Evolutionary conservation across 2,888 invertebrate species (phyloP), one percentile per base, ranked within the genome.

Genomic region (Sabellastarte sp.): DNA sequence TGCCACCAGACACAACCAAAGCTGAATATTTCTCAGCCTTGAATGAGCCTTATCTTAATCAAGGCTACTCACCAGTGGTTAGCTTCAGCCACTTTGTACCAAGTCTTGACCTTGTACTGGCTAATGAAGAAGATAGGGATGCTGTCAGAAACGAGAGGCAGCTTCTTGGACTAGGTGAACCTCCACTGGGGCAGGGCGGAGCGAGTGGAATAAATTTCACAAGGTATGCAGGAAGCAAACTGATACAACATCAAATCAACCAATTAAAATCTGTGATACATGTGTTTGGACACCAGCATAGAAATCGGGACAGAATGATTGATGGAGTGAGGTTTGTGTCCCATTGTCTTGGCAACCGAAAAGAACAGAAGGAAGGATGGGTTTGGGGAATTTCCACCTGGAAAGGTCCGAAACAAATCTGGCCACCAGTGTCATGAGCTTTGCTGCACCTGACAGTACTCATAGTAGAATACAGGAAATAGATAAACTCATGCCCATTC

Each of bases 331-430:
- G 68, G 2, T 74, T 73, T 33, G 64, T 74, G 2, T 70, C 73
- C 3, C 74, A 74, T 60, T 73, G 74, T 59, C 57, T 74, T 51
- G 74, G 73, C 15, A 63, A 68, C 31, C 60, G 52, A 5, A 26
- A 32, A 28, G 73, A 74, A 30, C 60, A 66, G 59, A 60, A 59
- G 5, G 63, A 68, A 20, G 74, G 88, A 71, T 88, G 89, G 76
- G 83, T 87, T 2, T 78, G 90, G 63, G 87, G 86, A n/a, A 87
- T 89, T 59, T n/a, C 41, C 5, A 33, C 58, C 3, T 67, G 67
- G 67, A 24, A 50, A 10, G 67, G 67, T 1, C 67, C 67, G 20
- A 67, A 67, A 41, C 58, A 60, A 32, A 52, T 67, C 2, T 67
- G 67, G 67, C 61, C 64, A 5, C 41, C 41, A 41, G 10, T n/a